Base-by-base conservation (phyloP, 2,797 vertebrate genomes). In the Darevskia nairensis region DNA sequence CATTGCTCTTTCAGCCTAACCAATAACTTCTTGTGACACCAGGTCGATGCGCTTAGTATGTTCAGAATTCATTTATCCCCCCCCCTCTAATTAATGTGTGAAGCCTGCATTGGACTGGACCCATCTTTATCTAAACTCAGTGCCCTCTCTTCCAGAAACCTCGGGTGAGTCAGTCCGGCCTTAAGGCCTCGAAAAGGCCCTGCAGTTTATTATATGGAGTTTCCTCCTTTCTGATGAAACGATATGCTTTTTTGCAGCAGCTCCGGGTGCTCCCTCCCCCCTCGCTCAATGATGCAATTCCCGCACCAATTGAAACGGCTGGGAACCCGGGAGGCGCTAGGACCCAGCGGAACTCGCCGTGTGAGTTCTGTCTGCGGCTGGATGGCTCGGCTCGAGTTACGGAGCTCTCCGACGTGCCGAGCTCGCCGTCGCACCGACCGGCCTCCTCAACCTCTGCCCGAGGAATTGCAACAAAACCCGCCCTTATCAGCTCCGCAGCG, bases 181-280 rank as follows among this genome's bases (percentile, higher is more conserved):
- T 80, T n/a, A 59, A 84, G 3, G 3, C 11, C 23, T 80, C 59
- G 1, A 6, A 41, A 17, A 55, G 46, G 61, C 25, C 61, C 17
- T n/a, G 8, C 9, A 23, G 3, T 74, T 76, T 10, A 27, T 35
- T 69, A 69, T 27, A 8, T 64, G 13, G n/a, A 25, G 23, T 82
- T 66, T 72, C 27, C 59, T 68, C n/a, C 41, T 88, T 86, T 81
- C 93, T 95, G 95, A 95, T 71, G 95, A 94, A 94, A 96, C 87
- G 6, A 4, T 1, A 17, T 13, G 25, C 72, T 59, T 78, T 86
- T 86, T 92, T 95, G 91, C 94, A 87, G n/a, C 79, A 50, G 2
- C 79, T 32, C 15, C 2, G 3, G 75, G 17, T 25, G 79, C 89
- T 91, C 41, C 89, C 86, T 87, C 85, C 85, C 27, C 64, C 69